Evolutionary conservation across 2,797 vertebrate genomes (phyloP).

Genomic region (Limosa lapponica): DNA sequence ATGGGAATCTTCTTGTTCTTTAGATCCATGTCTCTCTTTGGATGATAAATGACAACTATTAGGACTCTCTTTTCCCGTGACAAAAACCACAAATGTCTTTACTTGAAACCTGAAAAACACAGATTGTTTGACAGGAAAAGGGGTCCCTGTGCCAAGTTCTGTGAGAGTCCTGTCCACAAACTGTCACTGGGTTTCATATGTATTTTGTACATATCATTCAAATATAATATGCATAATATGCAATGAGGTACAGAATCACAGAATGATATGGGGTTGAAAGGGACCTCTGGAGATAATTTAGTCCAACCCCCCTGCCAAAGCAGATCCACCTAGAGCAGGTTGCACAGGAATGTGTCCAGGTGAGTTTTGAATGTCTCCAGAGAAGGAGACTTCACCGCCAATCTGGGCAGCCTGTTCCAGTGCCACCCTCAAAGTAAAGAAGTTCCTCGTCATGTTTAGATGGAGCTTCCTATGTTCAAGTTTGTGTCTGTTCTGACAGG

Average conservation of each 20-base stretch:
- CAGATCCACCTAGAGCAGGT: too few relatives aligned
- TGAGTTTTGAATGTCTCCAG: too few relatives aligned
- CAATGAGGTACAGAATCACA: not conserved
- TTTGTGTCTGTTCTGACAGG: too few relatives aligned
- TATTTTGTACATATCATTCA: not conserved
- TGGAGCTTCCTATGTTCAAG: too few relatives aligned
- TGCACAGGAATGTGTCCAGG: too few relatives aligned
- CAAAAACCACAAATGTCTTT: not conserved
- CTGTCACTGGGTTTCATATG: fast-evolving
- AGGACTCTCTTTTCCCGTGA: not conserved
- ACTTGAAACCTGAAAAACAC: not conserved
- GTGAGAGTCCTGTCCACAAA: not conserved
- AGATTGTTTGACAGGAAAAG: not conserved
- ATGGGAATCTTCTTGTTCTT: not conserved
- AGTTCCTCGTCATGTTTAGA: too few relatives aligned
- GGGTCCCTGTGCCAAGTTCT: not conserved
- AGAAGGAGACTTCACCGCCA: too few relatives aligned
- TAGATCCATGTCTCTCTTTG: not conserved
- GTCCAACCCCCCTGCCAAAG: too few relatives aligned
- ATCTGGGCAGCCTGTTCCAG: too few relatives aligned
- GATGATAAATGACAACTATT: not conserved
- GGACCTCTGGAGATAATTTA: too few relatives aligned
- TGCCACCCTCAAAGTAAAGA: too few relatives aligned
- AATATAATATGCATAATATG: not conserved
- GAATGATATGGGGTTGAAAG: too few relatives aligned